Percentiles rank a stretch among this genome's conserved stretches.
phyloP scores from a whole-genome alignment of 2,797 vertebrate species.

The Menidia menidia region DNA sequence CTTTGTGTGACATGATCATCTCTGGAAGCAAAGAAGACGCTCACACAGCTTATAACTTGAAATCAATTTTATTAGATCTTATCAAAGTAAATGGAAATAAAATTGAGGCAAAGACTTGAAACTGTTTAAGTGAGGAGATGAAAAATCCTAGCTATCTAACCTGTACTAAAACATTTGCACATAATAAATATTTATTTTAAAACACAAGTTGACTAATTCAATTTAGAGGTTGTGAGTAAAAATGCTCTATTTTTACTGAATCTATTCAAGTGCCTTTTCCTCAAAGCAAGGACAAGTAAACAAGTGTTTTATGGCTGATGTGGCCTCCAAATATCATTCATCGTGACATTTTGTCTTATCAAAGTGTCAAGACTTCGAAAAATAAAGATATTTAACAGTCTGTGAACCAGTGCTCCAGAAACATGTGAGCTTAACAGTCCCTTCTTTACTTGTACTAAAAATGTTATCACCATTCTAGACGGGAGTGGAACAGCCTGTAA shows the following conservation, averaged over 20 bases:
- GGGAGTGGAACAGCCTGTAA: conserved; percentile 28
- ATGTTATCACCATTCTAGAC: conserved; percentile 18
- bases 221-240: conserved; percentile 30
- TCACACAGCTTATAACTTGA: conserved; percentile 39
- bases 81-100: conserved; percentile 43
- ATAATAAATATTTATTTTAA: conserved; percentile 56
- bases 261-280: conserved; percentile 36
- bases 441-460: conserved; percentile 20
- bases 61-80: conserved; percentile 70
- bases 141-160: conserved; percentile 22
- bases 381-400: conserved; percentile 28
- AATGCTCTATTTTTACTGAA: conserved; percentile 20
- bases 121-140: conserved; percentile 17
- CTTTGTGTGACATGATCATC: conserved; percentile 19
- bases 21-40: conserved; percentile 11
- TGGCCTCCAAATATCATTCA: conserved; percentile 48
- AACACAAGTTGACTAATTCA: conserved; percentile 25
- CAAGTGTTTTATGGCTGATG: conserved; percentile 29
- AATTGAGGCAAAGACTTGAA: conserved; percentile 36
- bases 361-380: conserved; percentile 68
- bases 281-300: conserved; percentile 29
- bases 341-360: conserved; percentile 41
- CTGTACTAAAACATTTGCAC: conserved; percentile 29
- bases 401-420: conserved; percentile 36
- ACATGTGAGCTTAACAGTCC: conserved; percentile 9